Evolutionary conservation across 2,888 invertebrate genomes (phyloP).

Genomic region (Meteorus cinctellus): DNA sequence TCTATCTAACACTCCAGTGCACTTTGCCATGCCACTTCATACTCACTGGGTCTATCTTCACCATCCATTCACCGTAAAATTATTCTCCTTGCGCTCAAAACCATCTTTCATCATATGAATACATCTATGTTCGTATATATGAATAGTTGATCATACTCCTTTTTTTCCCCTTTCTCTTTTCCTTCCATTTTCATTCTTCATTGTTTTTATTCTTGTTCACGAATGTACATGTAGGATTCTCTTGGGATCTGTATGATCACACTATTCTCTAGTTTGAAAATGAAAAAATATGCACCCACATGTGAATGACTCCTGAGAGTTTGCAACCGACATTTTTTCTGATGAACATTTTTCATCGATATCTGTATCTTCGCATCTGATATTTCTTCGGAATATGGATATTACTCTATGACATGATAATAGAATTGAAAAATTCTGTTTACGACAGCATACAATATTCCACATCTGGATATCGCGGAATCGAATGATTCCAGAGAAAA

Average conservation of each 20-base stretch:
- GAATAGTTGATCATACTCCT: neutral
- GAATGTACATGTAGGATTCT: slow-evolving; percentile 1
- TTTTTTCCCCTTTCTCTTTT: neutral
- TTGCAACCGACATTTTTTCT: neutral
- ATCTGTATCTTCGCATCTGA: neutral
- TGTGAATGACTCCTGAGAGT: neutral
- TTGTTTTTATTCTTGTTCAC: neutral
- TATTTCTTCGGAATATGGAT: neutral
- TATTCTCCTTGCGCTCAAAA: slow-evolving; percentile 55
- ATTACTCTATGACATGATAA: neutral
- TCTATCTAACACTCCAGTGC: slow-evolving; percentile 41
- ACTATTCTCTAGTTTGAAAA: neutral
- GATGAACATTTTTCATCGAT: neutral
- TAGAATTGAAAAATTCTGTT: neutral
- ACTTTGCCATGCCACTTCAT: slow-evolving; percentile 43
- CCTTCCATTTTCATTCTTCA: neutral
- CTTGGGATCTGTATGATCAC: neutral
- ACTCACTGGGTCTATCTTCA: slow-evolving; percentile 35
- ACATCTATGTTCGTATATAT: slow-evolving; percentile 7
- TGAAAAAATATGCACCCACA: neutral
- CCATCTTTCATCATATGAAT: slow-evolving; percentile 13
- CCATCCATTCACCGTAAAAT: slow-evolving; percentile 60
- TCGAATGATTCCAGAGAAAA: too few species aligned
- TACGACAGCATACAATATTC: too few species aligned
- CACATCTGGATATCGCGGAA: too few species aligned